Evolutionary conservation across 2,888 invertebrate species (phyloP).

Genomic region (Euzetes globulus): DNA sequence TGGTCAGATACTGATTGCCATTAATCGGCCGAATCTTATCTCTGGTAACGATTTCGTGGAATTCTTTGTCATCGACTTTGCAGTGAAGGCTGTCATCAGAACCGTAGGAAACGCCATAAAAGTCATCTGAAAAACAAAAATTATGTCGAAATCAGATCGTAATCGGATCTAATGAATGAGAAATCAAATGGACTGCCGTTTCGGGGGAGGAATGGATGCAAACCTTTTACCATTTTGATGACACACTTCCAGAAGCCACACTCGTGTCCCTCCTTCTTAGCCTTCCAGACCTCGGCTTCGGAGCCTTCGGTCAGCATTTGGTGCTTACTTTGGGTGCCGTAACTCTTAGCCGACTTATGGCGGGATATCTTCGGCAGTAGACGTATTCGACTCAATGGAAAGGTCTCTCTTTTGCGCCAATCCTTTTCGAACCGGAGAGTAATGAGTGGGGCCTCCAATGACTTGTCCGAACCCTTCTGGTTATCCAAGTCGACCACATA

Average conservation of each 20-base stretch:
- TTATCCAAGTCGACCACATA: background rate
- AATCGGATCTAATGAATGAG: too few relatives aligned
- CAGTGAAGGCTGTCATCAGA: background rate
- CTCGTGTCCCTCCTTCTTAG: background rate
- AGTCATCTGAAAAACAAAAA: background rate
- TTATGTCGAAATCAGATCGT: too few relatives aligned
- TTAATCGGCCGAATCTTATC: background rate
- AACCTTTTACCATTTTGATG: constrained; percentile 17
- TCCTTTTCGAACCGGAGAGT: background rate
- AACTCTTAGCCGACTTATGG: too few relatives aligned
- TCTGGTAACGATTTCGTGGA: background rate
- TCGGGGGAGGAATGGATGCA: background rate
- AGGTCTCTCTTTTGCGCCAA: background rate
- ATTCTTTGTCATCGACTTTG: background rate
- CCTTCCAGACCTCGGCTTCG: background rate
- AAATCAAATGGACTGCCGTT: too few relatives aligned
- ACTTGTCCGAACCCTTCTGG: background rate
- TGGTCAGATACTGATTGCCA: background rate
- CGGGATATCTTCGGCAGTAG: background rate
- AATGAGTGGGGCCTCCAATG: background rate
- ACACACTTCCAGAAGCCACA: background rate
- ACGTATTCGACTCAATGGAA: background rate
- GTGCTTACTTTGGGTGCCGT: background rate
- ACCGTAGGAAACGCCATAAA: constrained; percentile 1
- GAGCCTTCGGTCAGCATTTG: background rate